These are phyloP conservation scores for Julus scandinavius DNA, from an alignment of 2,888 invertebrate species.

Conservation along the genomic window DNA sequence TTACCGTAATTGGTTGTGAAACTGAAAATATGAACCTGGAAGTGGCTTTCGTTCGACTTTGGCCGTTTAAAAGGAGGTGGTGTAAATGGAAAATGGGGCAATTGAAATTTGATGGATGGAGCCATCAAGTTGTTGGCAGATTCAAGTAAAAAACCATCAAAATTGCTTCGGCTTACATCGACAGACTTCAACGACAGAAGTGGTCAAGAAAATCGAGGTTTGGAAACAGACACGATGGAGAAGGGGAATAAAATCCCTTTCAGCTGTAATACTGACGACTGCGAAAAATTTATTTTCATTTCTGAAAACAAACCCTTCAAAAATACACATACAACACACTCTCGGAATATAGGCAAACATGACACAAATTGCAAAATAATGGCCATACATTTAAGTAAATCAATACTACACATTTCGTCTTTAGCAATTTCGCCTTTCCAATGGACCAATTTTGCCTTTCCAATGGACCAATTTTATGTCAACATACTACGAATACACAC, in stretches of 20 bases:
- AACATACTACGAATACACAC: too few species aligned
- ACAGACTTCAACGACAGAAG: constrained; percentile 45
- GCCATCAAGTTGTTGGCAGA: constrained; percentile 52
- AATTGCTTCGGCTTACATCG: constrained; percentile 37
- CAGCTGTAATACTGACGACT: neutral
- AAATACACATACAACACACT: neutral
- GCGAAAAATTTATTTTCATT: constrained; percentile 44
- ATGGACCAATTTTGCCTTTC: too few species aligned
- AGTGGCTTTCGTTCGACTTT: constrained; percentile 19
- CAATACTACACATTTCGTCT: too few species aligned
- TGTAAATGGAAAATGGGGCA: constrained; percentile 48
- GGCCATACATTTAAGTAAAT: neutral
- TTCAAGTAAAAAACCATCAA: constrained; percentile 49
- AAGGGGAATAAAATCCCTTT: constrained; percentile 35
- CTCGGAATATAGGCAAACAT: neutral
- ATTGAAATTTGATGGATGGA: constrained; percentile 54
- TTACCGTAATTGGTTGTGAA: constrained; percentile 54
- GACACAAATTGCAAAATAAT: too few species aligned
- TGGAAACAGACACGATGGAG: neutral
- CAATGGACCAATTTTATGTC: too few species aligned
- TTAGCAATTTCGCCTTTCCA: too few species aligned
- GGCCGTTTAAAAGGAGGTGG: constrained; percentile 43
- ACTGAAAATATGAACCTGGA: constrained; percentile 52
- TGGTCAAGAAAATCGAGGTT: constrained; percentile 40
- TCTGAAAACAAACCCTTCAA: constrained; percentile 25